phyloP scores from a whole-genome alignment of 1,140 invertebrate species.

The Philotrypesis tridentata region DNA sequence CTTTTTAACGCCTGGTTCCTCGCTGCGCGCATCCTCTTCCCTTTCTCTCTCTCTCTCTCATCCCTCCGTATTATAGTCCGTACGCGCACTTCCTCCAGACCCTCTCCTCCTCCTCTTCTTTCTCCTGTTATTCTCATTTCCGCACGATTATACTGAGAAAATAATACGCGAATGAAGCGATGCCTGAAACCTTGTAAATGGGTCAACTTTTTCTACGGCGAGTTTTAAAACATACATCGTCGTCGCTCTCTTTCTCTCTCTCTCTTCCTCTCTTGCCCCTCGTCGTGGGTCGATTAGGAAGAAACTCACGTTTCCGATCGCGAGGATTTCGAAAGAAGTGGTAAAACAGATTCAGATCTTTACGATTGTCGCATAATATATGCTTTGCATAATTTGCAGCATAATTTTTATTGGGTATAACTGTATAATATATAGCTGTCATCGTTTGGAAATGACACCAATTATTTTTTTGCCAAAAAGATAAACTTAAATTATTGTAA shows the following conservation, averaged over 20 bases:
- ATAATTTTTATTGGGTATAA: no score
- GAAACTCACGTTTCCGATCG: not conserved
- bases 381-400: no score
- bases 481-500: not conserved
- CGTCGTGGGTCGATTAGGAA: not conserved
- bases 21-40: not conserved
- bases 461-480: not conserved
- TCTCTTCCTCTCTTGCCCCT: not conserved
- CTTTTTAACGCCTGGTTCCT: slow-evolving; percentile 17
- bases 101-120: not conserved
- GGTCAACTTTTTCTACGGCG: not conserved
- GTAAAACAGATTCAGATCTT: not conserved
- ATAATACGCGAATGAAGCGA: not conserved
- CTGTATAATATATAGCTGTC: no score
- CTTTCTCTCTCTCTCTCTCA: not conserved
- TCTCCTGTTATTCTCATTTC: not conserved
- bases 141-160: slow-evolving; percentile 19
- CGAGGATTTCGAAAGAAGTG: not conserved
- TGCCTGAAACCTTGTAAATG: not conserved
- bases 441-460: not conserved
- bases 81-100: not conserved
- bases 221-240: not conserved
- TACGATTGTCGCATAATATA: no score
- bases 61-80: no score
- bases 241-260: not conserved